These are phyloP conservation scores for Miniopterus natalensis DNA, from an alignment of 2,113 vertebrate genomes.

Conservation along the genomic window DNA sequence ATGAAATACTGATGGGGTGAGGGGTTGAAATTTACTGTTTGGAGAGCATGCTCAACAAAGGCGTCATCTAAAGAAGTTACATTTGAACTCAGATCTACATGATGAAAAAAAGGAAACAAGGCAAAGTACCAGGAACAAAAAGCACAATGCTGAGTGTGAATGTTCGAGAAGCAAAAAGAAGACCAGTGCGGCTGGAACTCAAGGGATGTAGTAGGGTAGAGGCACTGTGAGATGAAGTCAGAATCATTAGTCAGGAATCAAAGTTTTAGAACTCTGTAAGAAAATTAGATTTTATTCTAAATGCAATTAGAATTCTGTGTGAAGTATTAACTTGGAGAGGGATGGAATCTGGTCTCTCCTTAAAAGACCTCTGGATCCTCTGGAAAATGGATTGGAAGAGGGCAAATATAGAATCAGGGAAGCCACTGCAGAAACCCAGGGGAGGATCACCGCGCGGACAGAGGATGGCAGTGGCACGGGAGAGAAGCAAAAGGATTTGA, in stretches of 20 bases:
- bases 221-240: neutral
- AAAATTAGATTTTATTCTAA: conserved; percentile 12
- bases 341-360: neutral
- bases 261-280: neutral
- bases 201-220: neutral
- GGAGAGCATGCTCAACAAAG: neutral
- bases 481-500: neutral
- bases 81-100: neutral
- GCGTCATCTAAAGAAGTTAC: neutral
- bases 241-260: neutral
- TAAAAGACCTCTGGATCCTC: neutral
- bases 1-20: neutral
- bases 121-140: neutral
- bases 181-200: too few species aligned
- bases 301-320: conserved; percentile 4
- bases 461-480: neutral
- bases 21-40: neutral
- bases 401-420: neutral
- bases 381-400: neutral
- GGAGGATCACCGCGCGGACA: neutral
- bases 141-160: neutral
- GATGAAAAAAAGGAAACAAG: neutral
- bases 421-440: neutral
- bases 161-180: neutral
- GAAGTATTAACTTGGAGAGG: neutral